Base-by-base conservation (phyloP, 2,113 vertebrate species). In the Microcebus griseorufus region DNA sequence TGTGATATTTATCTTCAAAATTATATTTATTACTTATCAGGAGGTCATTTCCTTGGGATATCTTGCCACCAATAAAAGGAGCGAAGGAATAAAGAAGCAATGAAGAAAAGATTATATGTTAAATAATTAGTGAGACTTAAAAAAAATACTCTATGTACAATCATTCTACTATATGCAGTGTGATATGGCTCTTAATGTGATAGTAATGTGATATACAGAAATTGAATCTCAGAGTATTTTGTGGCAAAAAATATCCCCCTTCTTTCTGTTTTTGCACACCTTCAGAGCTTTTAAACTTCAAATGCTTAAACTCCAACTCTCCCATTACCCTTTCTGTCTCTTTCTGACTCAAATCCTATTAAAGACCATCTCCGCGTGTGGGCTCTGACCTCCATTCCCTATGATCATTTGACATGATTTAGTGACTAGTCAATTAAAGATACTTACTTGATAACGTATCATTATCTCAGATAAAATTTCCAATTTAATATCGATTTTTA, bases 1-100 rank as follows among this genome's bases (percentile, higher is more conserved):
- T 45, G n/a, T 89, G 60, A 34, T 73, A 45, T 62, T 90, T 42
- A 95, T 84, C 37, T 90, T 72, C 37, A 84, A 83, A 94, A 88
- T 60, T 53, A n/a, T 22, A 58, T 53, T 16, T 37, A 25, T 73
- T 11, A 2, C 11, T 69, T 6, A 23, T 13, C 29, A 58, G 34
- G 78, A 69, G 17, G 8, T 51, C 13, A 48, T 81, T 92, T 72
- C 39, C 20, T 76, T 84, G 32, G 9, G 20, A 58, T 88, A 22
- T 48, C 17, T 69, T 96, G 79, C 34, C 34, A 58, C 5, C 27
- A 18, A 17, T 29, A 32, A 25, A 55, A 69, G 32, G 2, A 5
- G 2, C 2, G 27, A 82, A 18, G 27, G 29, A 53, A 92, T 25
- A n/a, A 62, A 25, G 27, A 20, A 58, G 1, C 45, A 72, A 25